These are phyloP conservation scores for Hydractinia symbiolongicarpus DNA, from an alignment of 30 jellyfish, hydroid and myxozoan species.

Conservation along the genomic window DNA sequence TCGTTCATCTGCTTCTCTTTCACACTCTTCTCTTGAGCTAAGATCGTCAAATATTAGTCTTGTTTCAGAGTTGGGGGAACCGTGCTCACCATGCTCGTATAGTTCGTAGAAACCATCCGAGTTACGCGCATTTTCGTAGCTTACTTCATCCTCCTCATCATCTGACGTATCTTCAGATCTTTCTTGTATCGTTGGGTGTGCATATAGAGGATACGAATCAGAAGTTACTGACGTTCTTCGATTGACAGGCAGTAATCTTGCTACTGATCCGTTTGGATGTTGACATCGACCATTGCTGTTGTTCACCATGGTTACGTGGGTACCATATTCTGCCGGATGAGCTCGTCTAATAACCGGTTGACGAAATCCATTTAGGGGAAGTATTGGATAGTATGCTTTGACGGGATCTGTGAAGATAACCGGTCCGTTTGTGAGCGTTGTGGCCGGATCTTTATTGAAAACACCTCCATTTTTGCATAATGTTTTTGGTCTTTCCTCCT, in stretches of 20 bases:
- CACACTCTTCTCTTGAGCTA: slow-evolving; percentile 37
- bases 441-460: not conserved
- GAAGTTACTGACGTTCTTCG: slow-evolving; percentile 15
- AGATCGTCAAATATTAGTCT: slow-evolving; percentile 35
- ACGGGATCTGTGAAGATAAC: slow-evolving; percentile 8
- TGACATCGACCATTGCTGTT: slow-evolving; percentile 25
- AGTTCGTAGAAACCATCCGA: slow-evolving; percentile 39
- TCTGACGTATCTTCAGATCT: slow-evolving; percentile 31
- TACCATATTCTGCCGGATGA: slow-evolving; percentile 21
- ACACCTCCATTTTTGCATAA: not conserved
- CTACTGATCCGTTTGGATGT: slow-evolving; percentile 9
- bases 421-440: slow-evolving; percentile 20
- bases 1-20: slow-evolving; percentile 71
- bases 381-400: slow-evolving; percentile 26
- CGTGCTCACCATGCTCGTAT: slow-evolving; percentile 23
- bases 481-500: not conserved
- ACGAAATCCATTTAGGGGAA: slow-evolving; percentile 27
- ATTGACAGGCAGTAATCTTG: slow-evolving; percentile 26
- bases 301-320: slow-evolving; percentile 27
- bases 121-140: slow-evolving; percentile 30
- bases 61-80: slow-evolving; percentile 39
- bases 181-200: slow-evolving; percentile 40
- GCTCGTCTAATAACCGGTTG: slow-evolving; percentile 31
- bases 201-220: slow-evolving; percentile 9
- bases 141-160: not conserved